Evolutionary conservation across 2,888 invertebrate genomes (phyloP), one percentile per base, ranked within the genome.

Genomic region (Epinotia bilunana): DNA sequence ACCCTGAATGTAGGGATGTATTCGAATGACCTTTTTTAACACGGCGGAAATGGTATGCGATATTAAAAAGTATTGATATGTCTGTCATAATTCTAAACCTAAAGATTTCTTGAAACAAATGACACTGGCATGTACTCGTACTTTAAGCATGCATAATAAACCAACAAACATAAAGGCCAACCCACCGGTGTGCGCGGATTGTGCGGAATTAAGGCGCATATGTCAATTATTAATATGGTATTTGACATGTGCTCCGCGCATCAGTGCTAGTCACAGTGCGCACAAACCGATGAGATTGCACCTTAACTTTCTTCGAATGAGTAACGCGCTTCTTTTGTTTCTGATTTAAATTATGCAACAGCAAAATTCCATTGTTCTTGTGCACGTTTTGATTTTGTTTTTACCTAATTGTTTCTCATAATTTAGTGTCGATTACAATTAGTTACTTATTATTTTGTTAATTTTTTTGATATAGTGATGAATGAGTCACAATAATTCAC

Each of bases 321-420:
- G 75, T 72, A 75, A 62, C 75, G 75, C 71, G 75, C 75, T 75
- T 75, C 55, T 75, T 72, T 73, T 43, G 58, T 71, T 71, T 53
- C 61, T 75, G 28, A 58, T 74, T 70, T 77, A 77, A 83, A 80
- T 83, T 82, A 83, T 82, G 83, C 84, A 84, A 84, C 82, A 80
- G 83, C 80, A 79, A 78, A 76, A 79, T 78, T 76, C 78, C 76
- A 77, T 81, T 81, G 81, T 81, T 82, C 77, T 83, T 83, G 80
- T 85, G 85, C 85, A 85, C 85, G 85, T 79, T 81, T 79, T 81
- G 77, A 77, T 80, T 79, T 78, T 73, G 78, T 76, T 80, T 78
- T 79, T 80, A 81, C 74, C 64, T 74, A 62, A 77, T 79, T 70
- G 63, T 76, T 80, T 77, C 68, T 76, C 76, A 79, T 78, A 61